Conservation (phyloP, 2,888 invertebrate species). For the Cheilosia soror region DNA sequence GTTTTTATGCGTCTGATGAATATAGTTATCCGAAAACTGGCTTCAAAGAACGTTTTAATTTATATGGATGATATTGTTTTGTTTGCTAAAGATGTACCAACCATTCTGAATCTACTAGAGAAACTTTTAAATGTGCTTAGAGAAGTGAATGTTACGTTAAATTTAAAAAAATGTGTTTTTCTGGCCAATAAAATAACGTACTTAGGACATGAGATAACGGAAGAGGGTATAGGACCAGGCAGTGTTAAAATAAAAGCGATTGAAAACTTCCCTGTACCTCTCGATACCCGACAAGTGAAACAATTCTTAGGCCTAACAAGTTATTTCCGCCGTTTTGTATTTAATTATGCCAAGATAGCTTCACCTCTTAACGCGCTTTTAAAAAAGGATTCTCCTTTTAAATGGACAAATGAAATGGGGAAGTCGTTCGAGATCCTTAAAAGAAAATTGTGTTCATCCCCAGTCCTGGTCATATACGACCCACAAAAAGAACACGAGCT, state of each 20-base stretch:
- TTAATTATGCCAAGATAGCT: constrained; percentile 16
- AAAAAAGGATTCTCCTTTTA: neutral
- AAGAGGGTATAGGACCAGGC: neutral
- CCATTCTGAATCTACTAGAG: too few relatives aligned
- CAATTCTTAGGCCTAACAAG: constrained; percentile 10
- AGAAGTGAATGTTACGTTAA: neutral
- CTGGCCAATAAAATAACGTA: neutral
- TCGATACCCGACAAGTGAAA: constrained; percentile 5
- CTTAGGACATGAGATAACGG: neutral
- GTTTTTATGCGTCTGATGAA: neutral
- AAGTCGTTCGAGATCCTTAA: constrained; percentile 6
- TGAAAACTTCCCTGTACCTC: neutral
- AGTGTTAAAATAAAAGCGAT: neutral
- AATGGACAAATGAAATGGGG: neutral
- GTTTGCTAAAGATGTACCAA: too few relatives aligned
- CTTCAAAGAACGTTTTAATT: neutral
- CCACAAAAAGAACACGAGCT: constrained; percentile 41
- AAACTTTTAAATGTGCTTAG: too few relatives aligned
- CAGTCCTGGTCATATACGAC: constrained; percentile 51
- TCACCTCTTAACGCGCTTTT: constrained; percentile 2
- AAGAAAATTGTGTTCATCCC: constrained; percentile 28
- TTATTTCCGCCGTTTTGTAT: constrained; percentile 20
- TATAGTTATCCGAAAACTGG: neutral
- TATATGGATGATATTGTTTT: too few relatives aligned
- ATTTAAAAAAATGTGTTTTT: neutral